Evolutionary conservation across 2,888 invertebrate genomes (phyloP).

Genomic region (Apotomis capreana): DNA sequence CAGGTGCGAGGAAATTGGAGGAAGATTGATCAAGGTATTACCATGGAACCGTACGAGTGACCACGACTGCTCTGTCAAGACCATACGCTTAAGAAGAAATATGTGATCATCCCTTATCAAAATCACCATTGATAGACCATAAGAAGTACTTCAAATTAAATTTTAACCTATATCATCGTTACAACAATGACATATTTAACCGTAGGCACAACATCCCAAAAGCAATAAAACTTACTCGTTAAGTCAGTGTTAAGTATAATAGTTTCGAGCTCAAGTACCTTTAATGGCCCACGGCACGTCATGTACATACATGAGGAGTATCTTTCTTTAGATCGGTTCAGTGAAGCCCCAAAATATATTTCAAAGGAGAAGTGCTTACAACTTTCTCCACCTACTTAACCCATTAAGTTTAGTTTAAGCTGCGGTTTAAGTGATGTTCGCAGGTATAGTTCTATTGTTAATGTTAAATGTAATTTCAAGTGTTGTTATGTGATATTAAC

Average conservation of each 20-base stretch:
- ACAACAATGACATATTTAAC: not conserved
- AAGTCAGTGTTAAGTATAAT: constrained; percentile 27
- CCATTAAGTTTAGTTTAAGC: constrained; percentile 63
- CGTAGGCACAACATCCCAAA: constrained; percentile 11
- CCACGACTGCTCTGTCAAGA: no score
- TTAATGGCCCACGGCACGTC: constrained; percentile 31
- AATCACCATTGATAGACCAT: no score
- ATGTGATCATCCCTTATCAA: no score
- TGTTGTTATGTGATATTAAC: constrained; percentile 23
- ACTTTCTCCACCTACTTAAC: constrained; percentile 64
- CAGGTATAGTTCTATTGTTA: constrained; percentile 44
- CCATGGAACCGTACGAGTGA: no score
- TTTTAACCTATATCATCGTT: not conserved
- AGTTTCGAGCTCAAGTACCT: constrained; percentile 31
- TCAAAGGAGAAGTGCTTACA: constrained; percentile 63
- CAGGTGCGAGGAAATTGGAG: no score
- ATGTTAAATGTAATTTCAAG: constrained; percentile 37
- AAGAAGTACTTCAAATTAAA: no score
- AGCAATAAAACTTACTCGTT: constrained; percentile 31
- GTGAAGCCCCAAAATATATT: constrained; percentile 61
- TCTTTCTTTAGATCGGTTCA: constrained; percentile 52
- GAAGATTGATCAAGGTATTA: no score
- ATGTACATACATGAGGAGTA: constrained; percentile 39
- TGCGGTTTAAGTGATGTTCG: constrained; percentile 56
- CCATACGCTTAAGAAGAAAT: no score